Conservation (phyloP, 2,113 vertebrate species). For the Eurystomus gularis region DNA sequence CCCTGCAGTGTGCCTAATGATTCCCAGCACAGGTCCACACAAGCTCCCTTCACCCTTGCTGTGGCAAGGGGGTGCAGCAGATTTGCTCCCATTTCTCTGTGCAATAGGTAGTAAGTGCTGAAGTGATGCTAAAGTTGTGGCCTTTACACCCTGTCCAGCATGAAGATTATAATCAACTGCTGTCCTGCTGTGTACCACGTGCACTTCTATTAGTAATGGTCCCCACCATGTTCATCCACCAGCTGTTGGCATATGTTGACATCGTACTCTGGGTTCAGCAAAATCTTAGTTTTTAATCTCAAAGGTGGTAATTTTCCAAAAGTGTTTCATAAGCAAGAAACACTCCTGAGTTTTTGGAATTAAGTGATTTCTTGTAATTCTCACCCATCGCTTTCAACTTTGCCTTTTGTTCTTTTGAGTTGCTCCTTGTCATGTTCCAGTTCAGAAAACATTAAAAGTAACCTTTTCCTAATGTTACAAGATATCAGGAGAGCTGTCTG, state of each 20-base stretch:
- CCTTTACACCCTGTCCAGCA: background rate
- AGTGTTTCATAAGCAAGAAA: background rate
- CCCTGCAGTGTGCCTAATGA: background rate
- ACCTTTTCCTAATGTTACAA: constrained; percentile 44
- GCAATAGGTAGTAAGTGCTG: background rate
- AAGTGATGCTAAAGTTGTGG: background rate
- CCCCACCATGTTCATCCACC: background rate
- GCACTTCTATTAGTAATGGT: background rate
- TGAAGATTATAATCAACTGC: background rate
- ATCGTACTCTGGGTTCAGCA: background rate
- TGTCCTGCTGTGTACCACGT: background rate
- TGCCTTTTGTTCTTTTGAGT: background rate
- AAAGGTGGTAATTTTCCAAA: background rate
- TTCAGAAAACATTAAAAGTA: constrained; percentile 42
- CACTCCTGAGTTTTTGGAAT: background rate
- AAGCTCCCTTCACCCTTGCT: background rate
- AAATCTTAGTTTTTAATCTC: background rate
- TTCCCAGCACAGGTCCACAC: background rate
- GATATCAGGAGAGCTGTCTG: constrained; percentile 30
- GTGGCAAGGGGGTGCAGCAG: background rate
- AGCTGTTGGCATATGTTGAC: background rate
- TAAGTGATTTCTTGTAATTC: background rate
- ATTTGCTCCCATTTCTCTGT: background rate
- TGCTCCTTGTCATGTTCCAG: constrained; percentile 14
- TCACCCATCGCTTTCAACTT: background rate